These are phyloP conservation scores for Apoderus coryli DNA, from an alignment of 2,888 invertebrate genomes.

Conservation along the genomic window DNA sequence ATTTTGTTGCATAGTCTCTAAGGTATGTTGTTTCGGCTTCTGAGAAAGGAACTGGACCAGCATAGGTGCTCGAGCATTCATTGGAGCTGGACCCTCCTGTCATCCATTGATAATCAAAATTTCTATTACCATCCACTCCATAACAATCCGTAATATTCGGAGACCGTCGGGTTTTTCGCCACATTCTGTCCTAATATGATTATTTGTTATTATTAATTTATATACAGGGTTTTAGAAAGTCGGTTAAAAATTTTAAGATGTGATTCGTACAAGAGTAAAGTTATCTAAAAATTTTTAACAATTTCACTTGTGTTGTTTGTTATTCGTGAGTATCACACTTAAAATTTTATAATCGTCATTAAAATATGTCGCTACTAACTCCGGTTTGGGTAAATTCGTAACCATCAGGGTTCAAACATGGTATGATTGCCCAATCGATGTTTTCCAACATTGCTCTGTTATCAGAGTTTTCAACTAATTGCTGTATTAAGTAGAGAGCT, in stretches of 20 bases:
- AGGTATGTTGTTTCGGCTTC: constrained; percentile 43
- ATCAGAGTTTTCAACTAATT: constrained; percentile 42
- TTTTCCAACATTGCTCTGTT: constrained; percentile 40
- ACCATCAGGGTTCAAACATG: constrained; percentile 58
- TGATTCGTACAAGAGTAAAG: too few species aligned
- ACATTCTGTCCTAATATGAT: too few species aligned
- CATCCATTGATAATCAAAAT: constrained; percentile 55
- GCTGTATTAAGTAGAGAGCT: constrained; percentile 48
- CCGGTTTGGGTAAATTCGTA: constrained; percentile 41
- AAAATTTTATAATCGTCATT: too few species aligned
- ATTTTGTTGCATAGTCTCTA: constrained; percentile 36
- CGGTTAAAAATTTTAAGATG: constrained; percentile 12
- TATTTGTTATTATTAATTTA: too few species aligned
- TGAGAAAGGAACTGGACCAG: constrained; percentile 34
- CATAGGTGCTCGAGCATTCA: constrained; percentile 34
- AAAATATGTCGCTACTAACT: constrained; percentile 29
- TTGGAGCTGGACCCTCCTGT: constrained; percentile 27
- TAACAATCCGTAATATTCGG: constrained; percentile 13
- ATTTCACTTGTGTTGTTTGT: too few species aligned
- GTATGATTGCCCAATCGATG: constrained; percentile 54
- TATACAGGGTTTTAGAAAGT: too few species aligned
- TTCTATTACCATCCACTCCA: constrained; percentile 21
- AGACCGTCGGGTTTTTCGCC: constrained; percentile 21
- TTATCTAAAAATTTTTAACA: too few species aligned
- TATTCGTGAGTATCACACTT: too few species aligned